Percentiles rank a stretch among this genome's conserved stretches.
Evolutionary conservation across 2,888 invertebrate genomes (phyloP).

Genomic region (Myathropa florea): DNA sequence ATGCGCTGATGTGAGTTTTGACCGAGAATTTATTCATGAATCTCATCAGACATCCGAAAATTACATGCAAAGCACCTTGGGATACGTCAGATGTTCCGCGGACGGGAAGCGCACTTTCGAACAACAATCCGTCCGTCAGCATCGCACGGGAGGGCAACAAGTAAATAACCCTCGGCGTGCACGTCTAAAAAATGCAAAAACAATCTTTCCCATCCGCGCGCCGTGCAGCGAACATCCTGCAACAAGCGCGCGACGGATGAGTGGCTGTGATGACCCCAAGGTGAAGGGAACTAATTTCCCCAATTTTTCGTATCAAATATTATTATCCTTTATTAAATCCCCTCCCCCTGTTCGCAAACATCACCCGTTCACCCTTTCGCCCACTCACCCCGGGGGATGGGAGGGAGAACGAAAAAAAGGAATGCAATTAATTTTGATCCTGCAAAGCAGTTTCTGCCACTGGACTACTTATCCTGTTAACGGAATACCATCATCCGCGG

Average conservation of each 20-base stretch:
- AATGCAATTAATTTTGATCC: conserved; percentile 36
- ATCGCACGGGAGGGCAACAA: not conserved
- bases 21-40: not conserved
- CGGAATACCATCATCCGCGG: not conserved
- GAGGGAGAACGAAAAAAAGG: not conserved
- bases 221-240: not conserved
- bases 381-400: too few species aligned
- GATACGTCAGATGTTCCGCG: not conserved
- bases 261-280: not conserved
- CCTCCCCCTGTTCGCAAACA: too few species aligned
- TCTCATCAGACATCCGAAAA: not conserved
- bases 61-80: not conserved
- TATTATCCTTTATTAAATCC: not conserved
- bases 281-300: not conserved
- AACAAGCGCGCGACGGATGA: not conserved
- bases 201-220: not conserved
- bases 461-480: conserved; percentile 9
- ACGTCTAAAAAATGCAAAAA: not conserved
- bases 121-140: not conserved
- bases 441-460: conserved; percentile 14
- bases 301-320: not conserved
- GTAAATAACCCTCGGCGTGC: not conserved
- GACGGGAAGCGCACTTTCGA: not conserved
- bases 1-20: not conserved
- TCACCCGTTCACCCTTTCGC: too few species aligned